Conservation (phyloP, 2,888 invertebrate species). For the Brachycybe producta region DNA sequence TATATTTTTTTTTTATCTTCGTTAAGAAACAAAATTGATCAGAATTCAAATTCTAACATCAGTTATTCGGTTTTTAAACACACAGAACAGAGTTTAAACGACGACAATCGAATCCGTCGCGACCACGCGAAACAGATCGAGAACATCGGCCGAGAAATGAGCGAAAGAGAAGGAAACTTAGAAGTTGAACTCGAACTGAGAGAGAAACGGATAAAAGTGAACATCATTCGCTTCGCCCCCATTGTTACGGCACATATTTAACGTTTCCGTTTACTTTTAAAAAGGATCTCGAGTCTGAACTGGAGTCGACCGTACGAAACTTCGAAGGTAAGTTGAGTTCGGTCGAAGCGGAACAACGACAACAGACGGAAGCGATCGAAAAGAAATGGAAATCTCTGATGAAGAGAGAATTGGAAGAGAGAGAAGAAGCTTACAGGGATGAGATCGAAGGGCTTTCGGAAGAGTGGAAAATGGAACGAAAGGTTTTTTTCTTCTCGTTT, state of each 20-base stretch:
- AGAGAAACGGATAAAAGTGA: conserved; percentile 4
- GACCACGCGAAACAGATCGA: conserved; percentile 2
- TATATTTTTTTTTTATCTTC: no score
- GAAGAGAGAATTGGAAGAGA: conserved; percentile 16
- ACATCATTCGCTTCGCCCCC: no score
- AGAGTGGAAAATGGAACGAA: conserved; percentile 14
- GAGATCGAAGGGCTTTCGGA: conserved; percentile 13
- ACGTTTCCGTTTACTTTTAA: background rate
- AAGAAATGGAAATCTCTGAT: conserved; percentile 11
- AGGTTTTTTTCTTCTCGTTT: conserved; percentile 8
- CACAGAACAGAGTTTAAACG: conserved; percentile 1
- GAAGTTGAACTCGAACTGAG: conserved; percentile 6
- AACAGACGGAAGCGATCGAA: conserved; percentile 12
- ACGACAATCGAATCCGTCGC: conserved; percentile 6
- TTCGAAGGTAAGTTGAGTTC: conserved; percentile 7
- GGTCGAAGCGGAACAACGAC: conserved; percentile 10
- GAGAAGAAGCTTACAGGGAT: conserved; percentile 5
- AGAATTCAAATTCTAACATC: no score
- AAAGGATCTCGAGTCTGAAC: conserved; percentile 14
- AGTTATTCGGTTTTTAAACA: no score
- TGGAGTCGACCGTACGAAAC: background rate
- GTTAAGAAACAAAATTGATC: no score
- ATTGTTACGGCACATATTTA: no score
- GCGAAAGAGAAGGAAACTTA: background rate
- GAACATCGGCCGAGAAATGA: conserved; percentile 1